Evolutionary conservation across 2,113 vertebrate species (phyloP), one percentile per base, ranked within the genome.

Genomic region (Lynx canadensis): DNA sequence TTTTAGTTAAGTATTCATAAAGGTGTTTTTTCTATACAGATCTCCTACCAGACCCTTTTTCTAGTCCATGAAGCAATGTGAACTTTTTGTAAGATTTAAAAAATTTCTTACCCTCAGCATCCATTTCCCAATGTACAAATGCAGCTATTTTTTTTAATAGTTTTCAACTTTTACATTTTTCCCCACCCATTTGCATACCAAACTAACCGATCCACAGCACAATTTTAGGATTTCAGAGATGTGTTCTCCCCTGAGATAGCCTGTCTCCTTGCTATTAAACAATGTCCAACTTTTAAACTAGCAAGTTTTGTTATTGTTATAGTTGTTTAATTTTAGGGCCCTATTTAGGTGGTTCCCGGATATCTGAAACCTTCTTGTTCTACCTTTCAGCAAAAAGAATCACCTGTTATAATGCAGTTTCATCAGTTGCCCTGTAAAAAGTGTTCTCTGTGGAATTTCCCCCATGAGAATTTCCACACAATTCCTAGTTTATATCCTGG

Each of bases 1-100:
- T 95, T 98, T 90, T 94, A 78, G 79, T 97, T 85, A 50, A 60
- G 45, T 86, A 82, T 93, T 94, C 45, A 73, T 78, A 79, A 86
- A 84, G 21, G 4, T 79, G 1, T 33, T 65, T 81, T 60, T 36
- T 7, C 19, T 68, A 27, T 66, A 5, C 2, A 89, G 57, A 41
- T 91, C 15, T 92, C 69, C 84, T 94, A 76, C 74, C 73, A 82
- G 63, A 15, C 31, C 3, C 8, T n/a, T 68, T 87, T 74, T 25
- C 21, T 82, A 71, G 38, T 78, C 29, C 25, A 16, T 65, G 45
- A 57, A 96, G 12, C 79, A 92, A 21, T 84, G 31, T 85, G 89
- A 81, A 87, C 69, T 73, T 86, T 68, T 91, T 83, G 25, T 50
- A 65, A 92, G 27, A 41, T 89, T 63, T 50, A 38, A 90, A 95